Base-by-base conservation (phyloP, 2,797 vertebrate genomes). In the Hypotaenidia okinawae region DNA sequence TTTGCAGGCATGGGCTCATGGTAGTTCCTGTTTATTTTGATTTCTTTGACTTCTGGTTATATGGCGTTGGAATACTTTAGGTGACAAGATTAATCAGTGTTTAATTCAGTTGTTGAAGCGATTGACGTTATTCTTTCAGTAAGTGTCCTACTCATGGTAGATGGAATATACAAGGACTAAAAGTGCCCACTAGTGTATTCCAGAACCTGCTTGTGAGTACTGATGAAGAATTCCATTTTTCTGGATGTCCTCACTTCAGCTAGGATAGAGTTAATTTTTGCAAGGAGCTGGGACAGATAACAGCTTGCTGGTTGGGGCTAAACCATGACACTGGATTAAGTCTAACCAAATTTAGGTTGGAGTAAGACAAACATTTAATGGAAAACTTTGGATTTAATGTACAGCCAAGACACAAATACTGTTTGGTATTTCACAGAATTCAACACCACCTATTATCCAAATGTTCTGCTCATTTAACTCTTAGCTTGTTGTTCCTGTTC, bases 401-500 rank as follows among this genome's bases (percentile, higher is more conserved):
- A 47, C 3, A 73, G 32, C 30, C 15, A 90, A 73, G 22, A 6
- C 22, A 73, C 13, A 79, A 69, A 62, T 10, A 1, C 16, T 67
- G 13, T n/a, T 87, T 84, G 69, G 3, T n/a, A 13, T 30, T 73
- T 79, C 47, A 45, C 2, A 76, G 62, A 75, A 19, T 69, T 81
- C 62, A 72, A 16, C 5, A 25, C 11, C 13, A 41, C 22, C 28
- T 28, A 22, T 39, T 83, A 18, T 55, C 51, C 57, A 21, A 24
- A 66, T 25, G 8, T 63, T 84, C 27, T 61, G 16, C 49, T 86
- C 5, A 9, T 61, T n/a, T 86, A 64, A 57, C 33, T 72, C 41
- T 55, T n/a, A 16, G 16, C 22, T 5, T 51, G 9, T 35, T 0
- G 0, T n/a, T 55, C 15, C 21, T 49, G 13, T 41, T 91, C 25